A percentile compares a stretch with the other conserved stretches of the same genome.
phyloP scores from a whole-genome alignment of 2,888 invertebrate genomes.

The Serrognathus titanus region DNA sequence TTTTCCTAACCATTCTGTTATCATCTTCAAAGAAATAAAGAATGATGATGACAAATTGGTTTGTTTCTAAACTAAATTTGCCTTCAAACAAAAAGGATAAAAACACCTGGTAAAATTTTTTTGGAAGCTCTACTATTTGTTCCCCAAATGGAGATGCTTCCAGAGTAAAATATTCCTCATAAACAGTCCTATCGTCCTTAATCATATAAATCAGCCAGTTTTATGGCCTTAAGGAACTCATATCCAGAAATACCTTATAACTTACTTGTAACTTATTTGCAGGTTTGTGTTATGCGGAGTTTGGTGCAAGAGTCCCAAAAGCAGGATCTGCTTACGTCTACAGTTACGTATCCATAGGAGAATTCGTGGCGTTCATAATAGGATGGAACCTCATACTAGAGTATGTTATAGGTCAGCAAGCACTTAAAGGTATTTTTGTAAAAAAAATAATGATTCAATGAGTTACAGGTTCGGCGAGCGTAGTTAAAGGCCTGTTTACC shows the following conservation, averaged over 20 bases:
- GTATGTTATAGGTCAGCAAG: conserved; percentile 71
- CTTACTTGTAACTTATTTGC: background rate
- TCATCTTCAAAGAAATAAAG: no score
- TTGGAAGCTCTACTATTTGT: no score
- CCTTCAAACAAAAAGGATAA: no score
- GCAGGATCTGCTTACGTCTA: conserved; percentile 93
- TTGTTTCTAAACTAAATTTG: no score
- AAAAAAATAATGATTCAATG: background rate
- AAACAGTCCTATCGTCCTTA: no score
- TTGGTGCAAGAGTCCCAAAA: conserved; percentile 83
- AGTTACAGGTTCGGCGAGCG: conserved; percentile 70
- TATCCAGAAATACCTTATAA: background rate
- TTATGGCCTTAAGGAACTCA: background rate
- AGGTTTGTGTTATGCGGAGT: conserved; percentile 91
- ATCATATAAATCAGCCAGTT: no score
- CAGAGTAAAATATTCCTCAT: no score
- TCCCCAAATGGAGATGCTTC: no score
- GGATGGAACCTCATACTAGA: conserved; percentile 93
- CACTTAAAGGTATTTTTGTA: background rate
- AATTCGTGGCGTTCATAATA: conserved; percentile 85
- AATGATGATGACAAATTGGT: no score
- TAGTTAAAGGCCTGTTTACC: conserved; percentile 76
- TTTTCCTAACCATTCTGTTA: no score
- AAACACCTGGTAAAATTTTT: no score
- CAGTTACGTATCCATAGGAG: conserved; percentile 90